Evolutionary conservation across 2,888 invertebrate species (phyloP), one percentile per base, ranked within the genome.

Genomic region (Auanema sp.): DNA sequence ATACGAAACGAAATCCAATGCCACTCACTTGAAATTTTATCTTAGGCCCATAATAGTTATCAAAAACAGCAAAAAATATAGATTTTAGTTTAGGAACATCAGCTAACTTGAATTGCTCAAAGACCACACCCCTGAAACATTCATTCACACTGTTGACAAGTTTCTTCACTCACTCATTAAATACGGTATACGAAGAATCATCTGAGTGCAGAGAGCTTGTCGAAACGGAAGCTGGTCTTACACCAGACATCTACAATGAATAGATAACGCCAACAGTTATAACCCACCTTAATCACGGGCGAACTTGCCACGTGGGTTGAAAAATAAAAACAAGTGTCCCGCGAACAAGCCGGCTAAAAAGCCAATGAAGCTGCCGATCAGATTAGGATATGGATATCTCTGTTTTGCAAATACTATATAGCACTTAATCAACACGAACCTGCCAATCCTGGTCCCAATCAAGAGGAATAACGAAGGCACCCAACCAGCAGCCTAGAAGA

Each of bases 391-490:
- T 8, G 76, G 75, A 52, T 75, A 76, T 11, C 75, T 64, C 75
- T 75, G 55, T 59, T 16, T 6, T 24, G 33, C 3, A 23, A 40
- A 8, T n/a, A n/a, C 14, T 14, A 16, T 16, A 23, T 16, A 18
- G 24, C 5, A 52, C 50, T 16, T 2, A 5, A 52, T n/a, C 24
- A 21, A n/a, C 42, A 44, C 62, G 43, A 40, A 85, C 88, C 86
- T 93, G 93, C 92, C 92, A 93, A 0, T 91, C 90, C 54, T 90
- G 88, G 84, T 92, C 91, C 93, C 93, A 93, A 84, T 93, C 93
- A 41, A 93, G 85, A 0, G 93, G 93, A 71, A 93, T 91, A 0
- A 91, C 90, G 62, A 91, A 88, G 2, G 92, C 91, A 6, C 92
- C 92, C 1, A 91, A 80, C 92, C 92, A 93, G 5, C 91, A 89